Evolutionary conservation across 2,888 invertebrate genomes (phyloP).

Genomic region (Galeopsomyia nigrocyanea): DNA sequence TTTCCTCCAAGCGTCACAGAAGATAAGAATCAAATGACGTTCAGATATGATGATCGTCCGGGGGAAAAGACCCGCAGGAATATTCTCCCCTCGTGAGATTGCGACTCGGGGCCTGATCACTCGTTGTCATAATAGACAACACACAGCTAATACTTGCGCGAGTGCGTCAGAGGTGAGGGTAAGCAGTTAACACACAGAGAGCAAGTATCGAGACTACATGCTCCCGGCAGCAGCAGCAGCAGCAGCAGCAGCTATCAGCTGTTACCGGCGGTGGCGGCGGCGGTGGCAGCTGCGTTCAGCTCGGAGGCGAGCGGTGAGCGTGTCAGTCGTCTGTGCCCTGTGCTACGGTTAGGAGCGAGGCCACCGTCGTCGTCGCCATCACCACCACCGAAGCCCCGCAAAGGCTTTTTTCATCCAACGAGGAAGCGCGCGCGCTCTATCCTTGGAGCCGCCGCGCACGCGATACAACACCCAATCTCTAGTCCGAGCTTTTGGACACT

Average conservation of each 20-base stretch:
- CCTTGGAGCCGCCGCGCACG: not conserved
- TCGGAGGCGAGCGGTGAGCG: constrained; percentile 60
- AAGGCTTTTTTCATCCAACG: not conserved
- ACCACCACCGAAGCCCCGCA: constrained; percentile 6
- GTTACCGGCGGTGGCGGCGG: constrained; percentile 51
- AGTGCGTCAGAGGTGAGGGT: constrained; percentile 49
- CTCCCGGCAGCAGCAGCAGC: not conserved
- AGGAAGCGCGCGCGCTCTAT: constrained; percentile 8
- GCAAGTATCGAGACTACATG: too few species aligned
- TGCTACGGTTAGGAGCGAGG: constrained; percentile 68
- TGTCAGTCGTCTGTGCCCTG: constrained; percentile 69
- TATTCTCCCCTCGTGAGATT: too few species aligned
- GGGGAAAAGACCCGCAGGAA: too few species aligned
- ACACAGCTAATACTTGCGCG: not conserved
- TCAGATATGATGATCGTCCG: too few species aligned
- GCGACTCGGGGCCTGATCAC: too few species aligned
- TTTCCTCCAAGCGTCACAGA: too few species aligned
- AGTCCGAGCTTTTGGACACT: too few species aligned
- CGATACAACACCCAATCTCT: too few species aligned
- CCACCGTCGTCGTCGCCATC: constrained; percentile 31
- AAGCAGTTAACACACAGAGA: constrained; percentile 33
- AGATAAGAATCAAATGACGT: too few species aligned
- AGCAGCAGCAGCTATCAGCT: constrained; percentile 48
- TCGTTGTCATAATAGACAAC: too few species aligned
- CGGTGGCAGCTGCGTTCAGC: constrained; percentile 40